A percentile compares a stretch with the other conserved stretches of the same genome.
These are phyloP conservation scores for Sarcophaga carnaria DNA, from an alignment of 2,888 invertebrate genomes.

Conservation along the genomic window DNA sequence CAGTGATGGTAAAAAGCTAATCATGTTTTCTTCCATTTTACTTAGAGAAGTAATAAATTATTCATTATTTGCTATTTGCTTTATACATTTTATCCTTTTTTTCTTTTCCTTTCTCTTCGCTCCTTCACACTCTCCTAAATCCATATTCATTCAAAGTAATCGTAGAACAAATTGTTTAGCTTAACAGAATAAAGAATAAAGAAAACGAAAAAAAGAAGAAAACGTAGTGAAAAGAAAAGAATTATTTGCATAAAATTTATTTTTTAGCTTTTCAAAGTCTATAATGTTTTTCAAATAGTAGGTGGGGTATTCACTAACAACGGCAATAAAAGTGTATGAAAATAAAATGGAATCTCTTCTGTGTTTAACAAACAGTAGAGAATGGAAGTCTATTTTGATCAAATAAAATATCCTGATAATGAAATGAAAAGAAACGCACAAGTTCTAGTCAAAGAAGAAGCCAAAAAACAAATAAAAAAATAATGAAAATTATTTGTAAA, in stretches of 20 bases:
- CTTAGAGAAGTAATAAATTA: slow-evolving; percentile 66
- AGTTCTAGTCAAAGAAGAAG: background rate
- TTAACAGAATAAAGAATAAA: slow-evolving; percentile 41
- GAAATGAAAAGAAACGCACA: slow-evolving; percentile 22
- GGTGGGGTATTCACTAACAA: background rate
- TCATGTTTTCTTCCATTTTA: slow-evolving; percentile 52
- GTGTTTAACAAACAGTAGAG: slow-evolving; percentile 57
- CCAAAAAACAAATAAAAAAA: background rate
- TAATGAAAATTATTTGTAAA: too few species aligned
- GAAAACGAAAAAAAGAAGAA: background rate
- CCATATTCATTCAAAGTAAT: background rate
- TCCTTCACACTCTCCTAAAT: background rate
- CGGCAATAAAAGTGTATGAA: slow-evolving; percentile 14
- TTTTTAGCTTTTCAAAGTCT: slow-evolving; percentile 38
- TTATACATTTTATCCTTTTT: slow-evolving; percentile 26
- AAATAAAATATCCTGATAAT: slow-evolving; percentile 44
- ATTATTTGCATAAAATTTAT: slow-evolving; percentile 60
- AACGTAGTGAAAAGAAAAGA: slow-evolving; percentile 1
- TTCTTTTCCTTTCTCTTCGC: background rate
- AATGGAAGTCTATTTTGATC: slow-evolving; percentile 62
- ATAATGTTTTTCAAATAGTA: background rate
- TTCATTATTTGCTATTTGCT: slow-evolving; percentile 52
- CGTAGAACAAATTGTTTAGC: slow-evolving; percentile 57
- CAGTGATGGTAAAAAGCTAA: slow-evolving; percentile 50
- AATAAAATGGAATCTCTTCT: slow-evolving; percentile 27